Evolutionary conservation across 2,888 invertebrate genomes (phyloP).

Genomic region (Unio pictorum): DNA sequence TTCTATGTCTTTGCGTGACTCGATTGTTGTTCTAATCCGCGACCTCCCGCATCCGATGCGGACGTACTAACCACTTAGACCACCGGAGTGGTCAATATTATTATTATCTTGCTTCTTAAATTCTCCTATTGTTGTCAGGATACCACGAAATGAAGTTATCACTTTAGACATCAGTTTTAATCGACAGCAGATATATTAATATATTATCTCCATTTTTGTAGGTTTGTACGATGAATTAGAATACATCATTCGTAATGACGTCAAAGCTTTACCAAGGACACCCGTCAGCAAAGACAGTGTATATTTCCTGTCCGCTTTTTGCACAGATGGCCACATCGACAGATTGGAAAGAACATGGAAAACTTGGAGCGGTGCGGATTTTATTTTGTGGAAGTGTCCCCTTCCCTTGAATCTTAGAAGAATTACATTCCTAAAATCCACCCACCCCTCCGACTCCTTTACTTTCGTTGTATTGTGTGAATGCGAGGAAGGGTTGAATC

Average conservation of each 20-base stretch:
- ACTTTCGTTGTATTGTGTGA: slow-evolving; percentile 58
- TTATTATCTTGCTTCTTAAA: too few species aligned
- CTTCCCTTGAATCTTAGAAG: slow-evolving; percentile 56
- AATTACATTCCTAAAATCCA: slow-evolving; percentile 56
- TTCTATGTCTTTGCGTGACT: too few species aligned
- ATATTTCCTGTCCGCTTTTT: slow-evolving; percentile 58
- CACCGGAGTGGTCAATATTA: too few species aligned
- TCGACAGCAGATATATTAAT: background rate
- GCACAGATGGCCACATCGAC: slow-evolving; percentile 49
- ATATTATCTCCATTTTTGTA: slow-evolving; percentile 17
- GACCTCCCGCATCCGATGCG: too few species aligned
- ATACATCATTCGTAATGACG: slow-evolving; percentile 40
- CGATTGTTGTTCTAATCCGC: too few species aligned
- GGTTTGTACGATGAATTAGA: slow-evolving; percentile 50
- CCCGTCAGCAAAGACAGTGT: slow-evolving; percentile 60
- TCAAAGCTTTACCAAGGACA: slow-evolving; percentile 53
- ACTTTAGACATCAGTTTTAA: too few species aligned
- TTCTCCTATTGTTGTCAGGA: too few species aligned
- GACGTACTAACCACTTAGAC: too few species aligned
- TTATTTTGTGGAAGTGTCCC: slow-evolving; percentile 59
- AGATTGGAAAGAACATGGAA: slow-evolving; percentile 58
- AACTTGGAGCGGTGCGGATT: slow-evolving; percentile 63
- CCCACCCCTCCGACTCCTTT: slow-evolving; percentile 38
- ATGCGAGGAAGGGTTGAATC: slow-evolving; percentile 56
- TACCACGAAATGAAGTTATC: too few species aligned